Evolutionary conservation across 2,888 invertebrate species (phyloP).

Genomic region (Ochlodes sylvanus): DNA sequence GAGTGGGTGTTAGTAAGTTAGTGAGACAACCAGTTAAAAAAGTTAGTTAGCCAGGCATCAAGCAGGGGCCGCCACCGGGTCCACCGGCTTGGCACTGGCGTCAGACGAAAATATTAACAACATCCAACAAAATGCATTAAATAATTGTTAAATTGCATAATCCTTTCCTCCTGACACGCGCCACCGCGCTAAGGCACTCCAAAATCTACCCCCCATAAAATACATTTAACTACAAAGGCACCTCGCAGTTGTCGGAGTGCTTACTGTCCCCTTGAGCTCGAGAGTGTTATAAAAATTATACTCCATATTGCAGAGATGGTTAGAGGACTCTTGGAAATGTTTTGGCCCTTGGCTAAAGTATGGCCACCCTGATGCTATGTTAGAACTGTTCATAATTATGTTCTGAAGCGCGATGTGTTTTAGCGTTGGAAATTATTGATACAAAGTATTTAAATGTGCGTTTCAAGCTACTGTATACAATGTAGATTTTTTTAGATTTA

Average conservation of each 20-base stretch:
- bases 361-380: slow-evolving; percentile 2
- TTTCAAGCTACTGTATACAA: too few species aligned
- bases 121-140: background rate
- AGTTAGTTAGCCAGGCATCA: too few species aligned
- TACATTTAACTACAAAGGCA: slow-evolving; percentile 20
- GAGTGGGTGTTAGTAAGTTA: too few species aligned
- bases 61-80: too few species aligned
- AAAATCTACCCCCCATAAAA: slow-evolving; percentile 10
- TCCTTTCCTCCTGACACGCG: background rate
- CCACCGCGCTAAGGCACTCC: background rate
- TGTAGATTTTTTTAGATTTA: too few species aligned
- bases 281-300: slow-evolving; percentile 74
- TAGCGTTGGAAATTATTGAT: too few species aligned
- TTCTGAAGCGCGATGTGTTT: too few species aligned
- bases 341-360: slow-evolving; percentile 41
- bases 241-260: slow-evolving; percentile 14
- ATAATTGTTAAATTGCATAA: background rate
- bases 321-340: slow-evolving; percentile 65
- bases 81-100: too few species aligned
- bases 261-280: slow-evolving; percentile 48
- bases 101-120: too few species aligned
- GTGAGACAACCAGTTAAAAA: too few species aligned
- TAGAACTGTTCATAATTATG: too few species aligned
- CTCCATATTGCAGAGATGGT: slow-evolving; percentile 56
- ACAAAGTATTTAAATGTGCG: too few species aligned